A percentile compares a stretch with the other conserved stretches of the same genome.
Conservation (phyloP, 1,140 invertebrate genomes). For the Melanaphis sacchari region DNA sequence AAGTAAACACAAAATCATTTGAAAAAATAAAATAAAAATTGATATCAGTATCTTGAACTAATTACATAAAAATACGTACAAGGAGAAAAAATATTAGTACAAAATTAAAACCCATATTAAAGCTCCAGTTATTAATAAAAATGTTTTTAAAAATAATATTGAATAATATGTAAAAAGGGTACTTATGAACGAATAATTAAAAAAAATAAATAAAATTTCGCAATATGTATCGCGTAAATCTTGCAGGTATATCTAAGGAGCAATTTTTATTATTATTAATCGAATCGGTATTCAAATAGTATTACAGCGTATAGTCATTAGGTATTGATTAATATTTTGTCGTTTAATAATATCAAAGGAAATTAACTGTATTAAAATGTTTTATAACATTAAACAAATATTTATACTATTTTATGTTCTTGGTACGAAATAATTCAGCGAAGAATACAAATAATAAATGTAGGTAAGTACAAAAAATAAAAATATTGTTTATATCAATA, state of each 20-base stretch:
- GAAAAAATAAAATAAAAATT: background rate
- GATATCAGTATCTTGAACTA: background rate
- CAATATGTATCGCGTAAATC: too few relatives aligned
- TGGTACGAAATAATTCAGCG: background rate
- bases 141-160: background rate
- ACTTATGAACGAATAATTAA: background rate
- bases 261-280: background rate
- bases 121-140: background rate
- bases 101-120: background rate
- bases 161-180: background rate
- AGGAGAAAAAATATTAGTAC: background rate
- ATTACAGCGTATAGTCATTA: too few relatives aligned
- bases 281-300: background rate
- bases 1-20: background rate
- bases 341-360: background rate
- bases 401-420: background rate
- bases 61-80: background rate
- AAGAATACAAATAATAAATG: background rate
- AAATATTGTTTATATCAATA: background rate
- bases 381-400: background rate
- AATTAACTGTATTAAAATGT: background rate
- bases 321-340: background rate
- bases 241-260: background rate
- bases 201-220: background rate
- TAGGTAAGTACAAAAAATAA: background rate